Conservation (phyloP, 2,888 invertebrate genomes). For the Macaria liturata region DNA sequence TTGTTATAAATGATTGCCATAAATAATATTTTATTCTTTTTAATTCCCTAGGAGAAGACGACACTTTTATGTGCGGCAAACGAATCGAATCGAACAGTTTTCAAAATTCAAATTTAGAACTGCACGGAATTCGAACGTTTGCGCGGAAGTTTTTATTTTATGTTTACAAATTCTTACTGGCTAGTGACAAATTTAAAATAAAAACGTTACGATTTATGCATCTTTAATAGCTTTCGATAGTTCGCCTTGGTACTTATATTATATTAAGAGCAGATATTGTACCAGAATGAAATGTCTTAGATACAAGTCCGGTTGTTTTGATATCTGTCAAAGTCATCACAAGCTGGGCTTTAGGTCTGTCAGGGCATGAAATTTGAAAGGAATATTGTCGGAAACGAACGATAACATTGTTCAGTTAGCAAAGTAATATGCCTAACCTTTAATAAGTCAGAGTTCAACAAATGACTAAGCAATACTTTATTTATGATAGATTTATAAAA, state of each 20-base stretch:
- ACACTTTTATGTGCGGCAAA: constrained; percentile 31
- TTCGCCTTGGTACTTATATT: neutral
- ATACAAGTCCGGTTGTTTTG: constrained; percentile 33
- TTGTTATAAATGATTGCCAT: constrained; percentile 48
- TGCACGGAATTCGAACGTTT: constrained; percentile 15
- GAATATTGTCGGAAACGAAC: constrained; percentile 21
- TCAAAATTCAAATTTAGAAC: constrained; percentile 32
- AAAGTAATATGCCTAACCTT: no score
- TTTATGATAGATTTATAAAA: no score
- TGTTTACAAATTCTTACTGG: constrained; percentile 11
- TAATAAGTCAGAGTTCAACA: no score
- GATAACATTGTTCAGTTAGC: constrained; percentile 6
- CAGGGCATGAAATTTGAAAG: constrained; percentile 30
- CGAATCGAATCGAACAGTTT: constrained; percentile 33
- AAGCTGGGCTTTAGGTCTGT: constrained; percentile 32
- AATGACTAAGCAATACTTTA: no score
- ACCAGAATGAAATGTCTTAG: constrained; percentile 13
- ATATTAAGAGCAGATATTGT: constrained; percentile 2
- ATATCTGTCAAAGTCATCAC: constrained; percentile 34
- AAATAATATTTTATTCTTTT: constrained; percentile 34
- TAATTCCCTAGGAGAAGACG: constrained; percentile 23
- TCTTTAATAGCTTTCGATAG: neutral
- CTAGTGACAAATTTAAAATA: constrained; percentile 3
- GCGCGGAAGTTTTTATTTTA: constrained; percentile 10
- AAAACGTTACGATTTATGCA: neutral